Percentiles rank a stretch among this genome's conserved stretches.
Evolutionary conservation across 2,888 invertebrate species (phyloP).

Genomic region (Drosophila vallismaia): DNA sequence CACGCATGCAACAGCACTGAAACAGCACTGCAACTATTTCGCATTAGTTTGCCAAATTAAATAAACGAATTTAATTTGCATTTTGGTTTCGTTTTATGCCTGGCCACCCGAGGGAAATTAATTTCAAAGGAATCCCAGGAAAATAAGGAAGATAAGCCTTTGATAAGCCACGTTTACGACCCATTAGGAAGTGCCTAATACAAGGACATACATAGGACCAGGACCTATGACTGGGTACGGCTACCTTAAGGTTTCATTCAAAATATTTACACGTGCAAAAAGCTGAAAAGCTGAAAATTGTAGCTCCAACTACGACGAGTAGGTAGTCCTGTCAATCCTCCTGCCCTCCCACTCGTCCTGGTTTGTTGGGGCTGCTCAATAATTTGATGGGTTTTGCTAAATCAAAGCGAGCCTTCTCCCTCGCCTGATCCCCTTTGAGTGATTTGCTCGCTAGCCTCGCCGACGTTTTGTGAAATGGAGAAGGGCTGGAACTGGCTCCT

Average conservation of each 20-base stretch:
- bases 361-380: conserved; percentile 32
- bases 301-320: too few species aligned
- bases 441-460: conserved; percentile 53
- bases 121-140: conserved; percentile 31
- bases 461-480: conserved; percentile 39
- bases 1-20: conserved; percentile 36
- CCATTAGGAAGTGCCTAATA: conserved; percentile 3
- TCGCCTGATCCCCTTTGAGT: conserved; percentile 57
- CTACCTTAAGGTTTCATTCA: neutral
- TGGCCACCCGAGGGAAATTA: conserved; percentile 19
- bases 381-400: conserved; percentile 49
- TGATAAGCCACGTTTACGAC: conserved; percentile 28
- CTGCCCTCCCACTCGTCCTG: neutral
- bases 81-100: conserved; percentile 32
- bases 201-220: neutral
- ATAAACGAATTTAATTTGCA: conserved; percentile 48
- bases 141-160: conserved; percentile 31
- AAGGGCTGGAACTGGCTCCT: neutral
- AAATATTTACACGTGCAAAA: neutral
- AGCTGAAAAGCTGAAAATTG: neutral
- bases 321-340: neutral
- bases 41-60: conserved; percentile 32
- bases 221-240: neutral
- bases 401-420: conserved; percentile 57
- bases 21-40: conserved; percentile 16